These are phyloP conservation scores for Bombus polaris DNA, from an alignment of 1,140 invertebrate genomes.

Conservation along the genomic window DNA sequence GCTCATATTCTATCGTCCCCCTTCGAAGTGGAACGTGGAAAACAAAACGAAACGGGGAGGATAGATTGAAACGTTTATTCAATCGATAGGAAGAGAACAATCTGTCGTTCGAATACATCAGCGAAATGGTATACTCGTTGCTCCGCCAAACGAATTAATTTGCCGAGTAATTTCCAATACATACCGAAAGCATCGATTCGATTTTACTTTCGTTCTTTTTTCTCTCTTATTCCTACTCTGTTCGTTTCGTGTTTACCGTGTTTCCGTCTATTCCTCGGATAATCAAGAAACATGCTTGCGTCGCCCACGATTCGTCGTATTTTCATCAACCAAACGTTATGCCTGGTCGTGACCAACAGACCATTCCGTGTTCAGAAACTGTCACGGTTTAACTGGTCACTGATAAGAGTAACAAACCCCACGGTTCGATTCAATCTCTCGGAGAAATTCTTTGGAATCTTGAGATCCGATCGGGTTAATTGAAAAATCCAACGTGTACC, in stretches of 20 bases:
- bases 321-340: background rate
- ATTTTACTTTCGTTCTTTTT: background rate
- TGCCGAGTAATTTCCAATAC: constrained; percentile 44
- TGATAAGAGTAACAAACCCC: constrained; percentile 27
- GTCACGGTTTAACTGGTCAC: background rate
- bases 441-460: background rate
- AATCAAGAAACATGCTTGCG: constrained; percentile 16
- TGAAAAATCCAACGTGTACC: background rate
- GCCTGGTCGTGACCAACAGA: background rate
- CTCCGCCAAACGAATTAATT: constrained; percentile 39
- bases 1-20: background rate
- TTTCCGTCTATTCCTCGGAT: background rate
- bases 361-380: background rate
- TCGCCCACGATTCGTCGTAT: background rate
- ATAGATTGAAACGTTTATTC: constrained; percentile 44
- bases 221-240: background rate
- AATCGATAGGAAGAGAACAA: constrained; percentile 41
- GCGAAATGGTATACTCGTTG: background rate
- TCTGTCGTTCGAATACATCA: constrained; percentile 7
- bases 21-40: background rate
- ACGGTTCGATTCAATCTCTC: constrained; percentile 10
- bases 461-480: constrained; percentile 7
- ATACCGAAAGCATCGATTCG: constrained; percentile 11
- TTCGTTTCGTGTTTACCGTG: background rate
- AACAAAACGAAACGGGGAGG: background rate